Evolutionary conservation across 1,140 invertebrate species (phyloP).

Genomic region (Colletes gigas): DNA sequence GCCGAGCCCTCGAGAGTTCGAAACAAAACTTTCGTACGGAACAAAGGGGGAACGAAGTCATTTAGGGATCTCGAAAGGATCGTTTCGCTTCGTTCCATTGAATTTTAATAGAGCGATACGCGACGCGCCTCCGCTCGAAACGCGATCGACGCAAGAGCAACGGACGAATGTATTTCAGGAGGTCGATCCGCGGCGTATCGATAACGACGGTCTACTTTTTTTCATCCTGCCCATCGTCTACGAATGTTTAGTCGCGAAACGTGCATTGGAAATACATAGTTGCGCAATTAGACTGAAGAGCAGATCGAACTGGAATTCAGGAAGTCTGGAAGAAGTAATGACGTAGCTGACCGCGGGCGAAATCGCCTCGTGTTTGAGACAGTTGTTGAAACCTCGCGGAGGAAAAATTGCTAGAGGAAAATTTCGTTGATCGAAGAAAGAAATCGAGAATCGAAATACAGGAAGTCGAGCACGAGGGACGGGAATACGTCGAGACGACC

Average conservation of each 20-base stretch:
- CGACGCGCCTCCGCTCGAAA: not conserved
- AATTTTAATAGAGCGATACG: not conserved
- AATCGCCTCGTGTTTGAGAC: slow-evolving; percentile 23
- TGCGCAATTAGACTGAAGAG: not conserved
- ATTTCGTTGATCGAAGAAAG: not conserved
- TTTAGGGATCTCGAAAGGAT: not conserved
- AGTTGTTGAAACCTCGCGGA: not conserved
- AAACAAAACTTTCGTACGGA: not conserved
- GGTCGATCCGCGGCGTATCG: not conserved
- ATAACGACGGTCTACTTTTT: not conserved
- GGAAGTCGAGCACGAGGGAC: not conserved
- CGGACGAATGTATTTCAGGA: not conserved
- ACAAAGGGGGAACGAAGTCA: slow-evolving; percentile 5
- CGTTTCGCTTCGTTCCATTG: not conserved
- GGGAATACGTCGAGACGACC: not conserved
- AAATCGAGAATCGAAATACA: not conserved
- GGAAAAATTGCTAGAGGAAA: slow-evolving; percentile 1
- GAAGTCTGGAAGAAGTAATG: slow-evolving; percentile 17
- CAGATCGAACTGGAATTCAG: slow-evolving; percentile 33
- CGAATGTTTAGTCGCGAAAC: not conserved
- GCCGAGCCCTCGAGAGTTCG: not conserved
- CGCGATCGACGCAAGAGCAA: not conserved
- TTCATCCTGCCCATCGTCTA: not conserved
- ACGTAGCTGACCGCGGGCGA: slow-evolving; percentile 18
- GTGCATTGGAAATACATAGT: not conserved